Base-by-base conservation (phyloP, 2,888 invertebrate species). In the Mesoligia furuncula region DNA sequence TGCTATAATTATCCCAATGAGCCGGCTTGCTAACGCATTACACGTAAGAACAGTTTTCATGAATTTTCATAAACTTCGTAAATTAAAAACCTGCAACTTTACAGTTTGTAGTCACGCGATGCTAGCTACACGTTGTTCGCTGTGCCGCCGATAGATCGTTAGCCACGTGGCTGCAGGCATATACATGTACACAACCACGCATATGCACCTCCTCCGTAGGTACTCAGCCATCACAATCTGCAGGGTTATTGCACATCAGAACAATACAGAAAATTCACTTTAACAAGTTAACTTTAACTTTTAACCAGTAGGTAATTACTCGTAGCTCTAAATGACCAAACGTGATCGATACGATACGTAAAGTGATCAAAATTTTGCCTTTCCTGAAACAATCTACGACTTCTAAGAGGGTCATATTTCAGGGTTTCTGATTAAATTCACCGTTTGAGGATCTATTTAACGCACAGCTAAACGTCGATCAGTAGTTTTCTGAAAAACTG, bases 91-190 rank as follows among this genome's bases (percentile, higher is more conserved):
- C 54, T n/a, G 31, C 27, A 27, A 45, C 13, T 67, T 64, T 59
- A 79, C 48, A 66, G 51, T 48, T 59, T 1, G 39, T 13, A 59
- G 75, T 79, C 85, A 87, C 85, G 87, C 79, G 20, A 76, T 20
- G 39, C 31, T 13, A 24, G 39, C 31, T 13, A 24, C 54, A 42
- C 31, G 57, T 31, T 24, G 17, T 61, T 48, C n/a, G n/a, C 6
- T 45, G 17, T 20, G 39, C 31, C 62, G 31, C 31, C 31, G 31
- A 31, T 31, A 31, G 31, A 31, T 3, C 31, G 3, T 31, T 31
- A 31, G 31, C 31, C 31, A 31, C 31, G 31, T 31, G 31, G 31
- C 31, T 31, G 31, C 31, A 31, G 31, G n/a, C n/a, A n/a, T n/a
- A n/a, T n/a, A 17, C 17, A 17, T 27, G n/a, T n/a, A n/a, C 31